Evolutionary conservation across 2,888 invertebrate species (phyloP), one percentile per base, ranked within the genome.

Genomic region (Atrina japonica): DNA sequence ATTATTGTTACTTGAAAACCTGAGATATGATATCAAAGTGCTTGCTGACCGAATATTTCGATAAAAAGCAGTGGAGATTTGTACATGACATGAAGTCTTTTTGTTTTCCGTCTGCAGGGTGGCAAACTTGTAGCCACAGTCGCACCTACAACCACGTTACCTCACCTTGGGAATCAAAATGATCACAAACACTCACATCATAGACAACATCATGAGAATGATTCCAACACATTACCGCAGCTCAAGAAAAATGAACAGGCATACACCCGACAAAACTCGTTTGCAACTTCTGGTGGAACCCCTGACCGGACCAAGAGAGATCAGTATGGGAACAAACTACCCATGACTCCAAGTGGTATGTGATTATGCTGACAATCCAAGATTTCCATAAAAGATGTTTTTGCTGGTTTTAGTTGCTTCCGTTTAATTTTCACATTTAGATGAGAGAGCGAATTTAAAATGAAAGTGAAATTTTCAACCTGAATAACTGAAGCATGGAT

Each of bases 281-380:
- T 75, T 66, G 76, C 80, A 35, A 76, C 78, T 40, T 78, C 77
- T 14, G 73, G 75, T 21, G 82, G 78, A 14, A 78, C 77, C 1
- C 79, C 77, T 16, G 84, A 85, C 53, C 65, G 83, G 40, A 75
- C 75, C 59, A 86, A 85, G 71, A 69, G 85, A 58, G 91, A 91
- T 77, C 88, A 89, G 40, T 89, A 90, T 77, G 91, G 91, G 3
- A 89, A 90, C 53, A 85, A 92, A 60, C 90, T 93, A 55, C 93
- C 93, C 1, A 91, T 93, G 81, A 92, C 93, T 5, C 92, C 93
- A 30, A 91, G 92, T 84, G 93, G 94, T 93, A 83, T 52, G 76
- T 56, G n/a, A 40, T 52, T 30, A 14, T 40, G 11, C 14, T 50
- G 2, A 14, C 1, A 18, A 21, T 14, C 21, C 23, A 18, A 49